Evolutionary conservation across 2,113 vertebrate species (phyloP).

Genomic region (Apus apus): DNA sequence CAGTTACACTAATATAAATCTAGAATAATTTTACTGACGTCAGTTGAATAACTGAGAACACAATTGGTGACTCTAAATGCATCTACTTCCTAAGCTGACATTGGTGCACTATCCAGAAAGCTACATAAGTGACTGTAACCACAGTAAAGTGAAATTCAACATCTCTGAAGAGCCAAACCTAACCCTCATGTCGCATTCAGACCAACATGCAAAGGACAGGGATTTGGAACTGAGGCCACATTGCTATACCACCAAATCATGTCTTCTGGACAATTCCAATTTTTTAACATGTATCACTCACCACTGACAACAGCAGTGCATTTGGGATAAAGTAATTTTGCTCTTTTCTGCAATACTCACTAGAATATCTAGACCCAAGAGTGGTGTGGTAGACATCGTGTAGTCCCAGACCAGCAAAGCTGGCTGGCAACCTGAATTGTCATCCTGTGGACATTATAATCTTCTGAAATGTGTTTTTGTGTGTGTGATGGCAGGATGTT

Average conservation of each 20-base stretch:
- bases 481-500: not conserved
- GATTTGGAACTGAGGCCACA: not conserved
- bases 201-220: not conserved
- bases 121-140: conserved; percentile 6
- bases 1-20: conserved; percentile 60
- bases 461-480: not conserved
- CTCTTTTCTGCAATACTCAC: not conserved
- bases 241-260: not conserved
- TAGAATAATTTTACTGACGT: conserved; percentile 51
- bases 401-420: not conserved
- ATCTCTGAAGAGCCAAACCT: not conserved
- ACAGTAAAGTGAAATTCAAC: conserved; percentile 17
- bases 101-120: not conserved
- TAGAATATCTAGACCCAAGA: not conserved
- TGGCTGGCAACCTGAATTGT: not conserved
- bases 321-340: not conserved
- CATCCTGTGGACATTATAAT: not conserved
- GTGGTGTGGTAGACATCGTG: not conserved
- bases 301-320: not conserved
- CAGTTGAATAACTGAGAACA: conserved; percentile 57
- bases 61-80: conserved; percentile 39
- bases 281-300: not conserved
- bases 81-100: not conserved
- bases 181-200: not conserved
- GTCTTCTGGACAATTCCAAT: not conserved